Evolutionary conservation across 2,888 invertebrate species (phyloP), one percentile per base, ranked within the genome.

Genomic region (Meiosimyza decipiens): DNA sequence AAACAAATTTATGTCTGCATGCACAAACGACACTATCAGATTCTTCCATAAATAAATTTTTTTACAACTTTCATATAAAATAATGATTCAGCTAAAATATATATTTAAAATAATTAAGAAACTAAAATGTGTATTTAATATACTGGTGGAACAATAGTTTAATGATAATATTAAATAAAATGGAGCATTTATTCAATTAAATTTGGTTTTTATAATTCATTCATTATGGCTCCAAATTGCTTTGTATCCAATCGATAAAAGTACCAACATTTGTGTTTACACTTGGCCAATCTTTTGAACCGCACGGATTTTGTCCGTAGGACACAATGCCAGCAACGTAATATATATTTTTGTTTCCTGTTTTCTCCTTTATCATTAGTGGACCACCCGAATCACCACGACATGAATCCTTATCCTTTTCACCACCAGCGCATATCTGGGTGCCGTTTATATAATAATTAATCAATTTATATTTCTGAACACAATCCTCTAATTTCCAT

Each of bases 351-450:
- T 82, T 90, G 79, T 83, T 84, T 86, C 89, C 90, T 60, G 86
- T 78, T 6, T 74, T 71, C 33, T 79, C 80, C 15, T 79, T 79
- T 0, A 82, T 82, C 88, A 91, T 91, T 3, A 92, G 83, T 0
- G 92, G 91, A 0, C 91, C 92, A 1, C 92, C 92, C 62, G 90
- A 90, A 78, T 92, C 91, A 4, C 91, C 91, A 11, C 88, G 81
- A 71, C 92, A 92, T 2, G 86, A 83, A 80, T 91, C 91, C 71
- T 88, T 84, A 0, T 88, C 88, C 49, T 80, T 81, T 71, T 85
- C 82, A 2, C 91, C 91, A 7, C 91, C 91, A 3, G 91, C 90
- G 80, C 91, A 91, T 18, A 91, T 76, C 80, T 91, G 91, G 5
- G 88, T 88, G 1, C 80, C 78, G 18, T 86, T 86, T 0, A 91